phyloP scores from a whole-genome alignment of 1,140 invertebrate genomes.

The Brachionus plicatilis region DNA sequence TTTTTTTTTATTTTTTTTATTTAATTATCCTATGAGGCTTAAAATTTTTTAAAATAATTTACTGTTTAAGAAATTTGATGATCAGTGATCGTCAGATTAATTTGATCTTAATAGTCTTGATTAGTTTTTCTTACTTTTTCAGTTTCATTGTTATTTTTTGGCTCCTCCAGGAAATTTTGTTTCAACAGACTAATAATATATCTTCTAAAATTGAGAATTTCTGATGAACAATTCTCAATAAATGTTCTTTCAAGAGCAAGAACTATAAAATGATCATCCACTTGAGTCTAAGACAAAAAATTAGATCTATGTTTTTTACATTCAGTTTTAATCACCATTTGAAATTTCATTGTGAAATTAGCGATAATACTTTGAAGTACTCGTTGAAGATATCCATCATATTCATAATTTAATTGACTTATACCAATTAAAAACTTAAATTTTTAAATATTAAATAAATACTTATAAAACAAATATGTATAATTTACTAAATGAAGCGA shows the following conservation, averaged over 20 bases:
- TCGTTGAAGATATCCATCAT: slow-evolving; percentile 33
- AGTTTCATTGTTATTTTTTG: background rate
- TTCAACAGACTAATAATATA: slow-evolving; percentile 15
- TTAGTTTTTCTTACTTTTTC: slow-evolving; percentile 5
- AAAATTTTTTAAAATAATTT: too few species aligned
- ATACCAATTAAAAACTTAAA: slow-evolving; percentile 27
- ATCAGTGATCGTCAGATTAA: too few species aligned
- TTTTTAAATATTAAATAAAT: background rate
- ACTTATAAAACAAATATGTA: background rate
- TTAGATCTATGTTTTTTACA: background rate
- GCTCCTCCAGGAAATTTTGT: background rate
- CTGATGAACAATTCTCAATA: background rate
- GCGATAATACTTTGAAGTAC: slow-evolving; percentile 21
- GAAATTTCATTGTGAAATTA: slow-evolving; percentile 36
- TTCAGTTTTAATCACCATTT: background rate
- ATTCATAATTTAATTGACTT: slow-evolving; percentile 33
- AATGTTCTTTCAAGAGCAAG: slow-evolving; percentile 12
- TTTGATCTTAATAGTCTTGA: too few species aligned
- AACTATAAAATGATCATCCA: slow-evolving; percentile 26
- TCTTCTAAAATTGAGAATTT: background rate
- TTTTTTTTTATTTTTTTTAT: too few species aligned
- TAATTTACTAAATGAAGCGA: slow-evolving; percentile 5
- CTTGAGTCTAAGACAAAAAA: slow-evolving; percentile 10
- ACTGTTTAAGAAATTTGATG: too few species aligned
- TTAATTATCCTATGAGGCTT: too few species aligned